Evolutionary conservation across 1,140 invertebrate species (phyloP).

Genomic region (Triops cancriformis): DNA sequence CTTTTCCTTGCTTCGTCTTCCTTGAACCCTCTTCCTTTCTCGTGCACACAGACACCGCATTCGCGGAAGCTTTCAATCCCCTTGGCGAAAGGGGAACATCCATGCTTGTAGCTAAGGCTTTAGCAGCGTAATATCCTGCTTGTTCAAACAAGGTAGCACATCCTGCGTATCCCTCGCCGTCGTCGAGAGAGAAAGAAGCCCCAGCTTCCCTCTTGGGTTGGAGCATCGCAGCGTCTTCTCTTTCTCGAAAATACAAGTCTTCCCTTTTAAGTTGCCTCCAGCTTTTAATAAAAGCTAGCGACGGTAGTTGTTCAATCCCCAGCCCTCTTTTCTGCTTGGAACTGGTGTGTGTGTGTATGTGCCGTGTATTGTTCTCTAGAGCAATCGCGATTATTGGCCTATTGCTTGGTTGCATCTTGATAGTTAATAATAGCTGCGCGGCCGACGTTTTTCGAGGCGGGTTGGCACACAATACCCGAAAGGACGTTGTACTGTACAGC

Average conservation of each 20-base stretch:
- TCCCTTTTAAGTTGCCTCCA: slow-evolving; percentile 5
- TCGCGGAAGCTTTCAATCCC: slow-evolving; percentile 9
- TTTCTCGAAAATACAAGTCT: not conserved
- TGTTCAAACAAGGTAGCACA: slow-evolving; percentile 6
- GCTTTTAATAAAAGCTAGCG: slow-evolving; percentile 2
- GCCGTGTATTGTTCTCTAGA: not conserved
- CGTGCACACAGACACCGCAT: slow-evolving; percentile 8
- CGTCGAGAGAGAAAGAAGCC: not conserved
- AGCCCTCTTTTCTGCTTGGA: not conserved
- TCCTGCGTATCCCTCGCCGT: not conserved
- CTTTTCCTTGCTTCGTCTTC: slow-evolving; percentile 1
- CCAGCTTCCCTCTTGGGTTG: not conserved
- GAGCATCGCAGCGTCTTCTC: not conserved
- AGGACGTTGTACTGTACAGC: not conserved
- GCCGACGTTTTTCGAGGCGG: not conserved
- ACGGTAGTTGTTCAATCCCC: not conserved
- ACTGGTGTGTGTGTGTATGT: not conserved
- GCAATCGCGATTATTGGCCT: not conserved
- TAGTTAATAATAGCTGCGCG: slow-evolving; percentile 1
- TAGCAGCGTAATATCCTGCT: slow-evolving; percentile 5
- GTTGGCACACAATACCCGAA: not conserved
- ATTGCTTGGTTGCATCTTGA: slow-evolving; percentile 13
- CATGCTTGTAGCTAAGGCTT: not conserved
- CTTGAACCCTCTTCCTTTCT: not conserved
- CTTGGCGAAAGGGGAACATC: slow-evolving; percentile 2